phyloP scores from a whole-genome alignment of 2,797 vertebrate species.

The Falco concolor region DNA sequence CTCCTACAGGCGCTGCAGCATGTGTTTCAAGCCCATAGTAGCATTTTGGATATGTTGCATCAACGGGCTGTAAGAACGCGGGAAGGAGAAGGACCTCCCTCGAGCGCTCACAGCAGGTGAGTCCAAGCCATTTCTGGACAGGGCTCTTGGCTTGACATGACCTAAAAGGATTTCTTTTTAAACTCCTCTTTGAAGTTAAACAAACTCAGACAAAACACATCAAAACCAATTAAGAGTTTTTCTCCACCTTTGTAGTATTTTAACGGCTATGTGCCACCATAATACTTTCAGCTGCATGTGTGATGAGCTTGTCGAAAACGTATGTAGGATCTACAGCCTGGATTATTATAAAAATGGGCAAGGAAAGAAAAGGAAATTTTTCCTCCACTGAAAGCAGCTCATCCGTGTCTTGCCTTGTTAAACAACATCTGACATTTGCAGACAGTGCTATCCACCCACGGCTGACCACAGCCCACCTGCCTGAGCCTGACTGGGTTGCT shows the following conservation, averaged over 20 bases:
- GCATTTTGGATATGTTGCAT: not conserved
- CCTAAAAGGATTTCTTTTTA: not conserved
- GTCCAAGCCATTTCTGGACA: not conserved
- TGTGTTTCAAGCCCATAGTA: not conserved
- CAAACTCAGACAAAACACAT: not conserved
- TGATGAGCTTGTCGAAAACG: not conserved
- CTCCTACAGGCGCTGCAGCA: not conserved
- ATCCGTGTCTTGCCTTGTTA: not conserved
- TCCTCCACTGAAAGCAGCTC: not conserved
- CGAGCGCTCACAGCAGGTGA: not conserved
- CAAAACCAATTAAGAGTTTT: not conserved
- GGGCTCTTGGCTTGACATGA: not conserved
- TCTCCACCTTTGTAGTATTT: not conserved
- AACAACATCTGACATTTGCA: not conserved
- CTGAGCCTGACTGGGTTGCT: not conserved
- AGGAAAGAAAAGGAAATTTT: not conserved
- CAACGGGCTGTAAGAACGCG: rapidly evolving
- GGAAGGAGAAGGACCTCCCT: not conserved
- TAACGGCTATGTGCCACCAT: rapidly evolving
- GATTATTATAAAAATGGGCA: not conserved
- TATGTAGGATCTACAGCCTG: not conserved
- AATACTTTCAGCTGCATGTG: not conserved
- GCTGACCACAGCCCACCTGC: not conserved
- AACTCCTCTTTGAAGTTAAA: not conserved
- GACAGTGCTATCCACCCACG: not conserved